Base-by-base conservation (phyloP, 2,888 invertebrate species). In the Himalopsyche anomala region DNA sequence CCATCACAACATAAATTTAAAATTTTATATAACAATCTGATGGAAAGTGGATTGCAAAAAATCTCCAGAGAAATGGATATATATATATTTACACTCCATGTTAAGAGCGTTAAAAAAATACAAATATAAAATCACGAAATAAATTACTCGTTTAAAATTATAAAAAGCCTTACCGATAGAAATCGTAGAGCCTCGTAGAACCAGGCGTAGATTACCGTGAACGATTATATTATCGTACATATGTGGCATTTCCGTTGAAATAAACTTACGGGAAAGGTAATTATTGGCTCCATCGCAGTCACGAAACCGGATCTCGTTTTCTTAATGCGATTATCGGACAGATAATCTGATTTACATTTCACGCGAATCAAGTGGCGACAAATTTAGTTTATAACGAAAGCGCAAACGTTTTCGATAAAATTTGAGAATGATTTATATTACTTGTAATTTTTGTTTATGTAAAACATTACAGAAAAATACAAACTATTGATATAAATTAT, bases 341-440 rank as follows among this genome's bases (percentile, higher is more conserved):
- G 81, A 81, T 81, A 81, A 81, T 81, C 81, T 81, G 55, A 55
- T 81, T 81, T 81, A 81, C 81, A 81, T 81, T 81, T 81, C 81
- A 81, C 81, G 81, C 81, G 54, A 81, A 54, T 81, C 81, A 81
- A 81, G 55, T 36, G 36, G 28, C 36, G 55, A 38, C 38, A 36
- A 62, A n/a, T 62, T 15, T 51, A 15, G 51, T 51, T 51, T 15
- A 51, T 51, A 51, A 15, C 51, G 15, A 51, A 51, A 51, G 51
- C 51, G 15, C 15, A 51, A 51, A 51, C 15, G 51, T 51, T 15
- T 12, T 51, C 51, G 51, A 51, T 51, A 51, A 51, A 3, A 15
- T 45, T 45, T 45, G 8, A 2, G 45, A 45, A 45, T 45, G 11
- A 45, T 45, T 45, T 45, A 45, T 45, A 8, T 2, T 11, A 45